phyloP scores from a whole-genome alignment of 2,113 vertebrate genomes.

The Anthoscopus minutus region DNA sequence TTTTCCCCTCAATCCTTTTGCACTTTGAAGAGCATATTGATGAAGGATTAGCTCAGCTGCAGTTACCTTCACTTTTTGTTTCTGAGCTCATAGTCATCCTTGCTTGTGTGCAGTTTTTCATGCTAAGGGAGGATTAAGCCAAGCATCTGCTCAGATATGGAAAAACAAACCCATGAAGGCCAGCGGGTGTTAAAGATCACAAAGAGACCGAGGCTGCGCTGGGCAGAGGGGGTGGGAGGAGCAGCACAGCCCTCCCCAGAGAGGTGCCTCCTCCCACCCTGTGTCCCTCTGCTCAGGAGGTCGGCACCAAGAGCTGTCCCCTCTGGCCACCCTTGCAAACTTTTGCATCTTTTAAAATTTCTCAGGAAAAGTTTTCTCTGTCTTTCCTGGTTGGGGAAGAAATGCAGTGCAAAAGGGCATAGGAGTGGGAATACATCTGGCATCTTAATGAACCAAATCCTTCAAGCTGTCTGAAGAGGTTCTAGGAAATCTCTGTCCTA shows the following conservation, averaged over 20 bases:
- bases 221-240: accelerated
- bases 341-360: background rate
- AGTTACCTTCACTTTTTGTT: background rate
- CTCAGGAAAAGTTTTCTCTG: background rate
- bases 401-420: background rate
- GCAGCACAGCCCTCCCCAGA: background rate
- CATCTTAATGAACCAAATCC: background rate
- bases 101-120: background rate
- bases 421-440: background rate
- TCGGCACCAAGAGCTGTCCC: background rate
- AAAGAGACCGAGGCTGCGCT: background rate
- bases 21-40: background rate
- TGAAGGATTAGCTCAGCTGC: background rate
- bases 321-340: background rate
- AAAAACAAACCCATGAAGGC: background rate
- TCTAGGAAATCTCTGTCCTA: background rate
- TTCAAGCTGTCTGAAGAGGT: background rate
- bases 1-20: background rate
- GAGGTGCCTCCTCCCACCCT: background rate
- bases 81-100: background rate
- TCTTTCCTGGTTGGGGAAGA: background rate
- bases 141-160: background rate
- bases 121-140: background rate
- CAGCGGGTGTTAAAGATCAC: accelerated
- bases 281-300: background rate